phyloP scores from a whole-genome alignment of 2,113 vertebrate genomes.

The Chaetura pelagica region DNA sequence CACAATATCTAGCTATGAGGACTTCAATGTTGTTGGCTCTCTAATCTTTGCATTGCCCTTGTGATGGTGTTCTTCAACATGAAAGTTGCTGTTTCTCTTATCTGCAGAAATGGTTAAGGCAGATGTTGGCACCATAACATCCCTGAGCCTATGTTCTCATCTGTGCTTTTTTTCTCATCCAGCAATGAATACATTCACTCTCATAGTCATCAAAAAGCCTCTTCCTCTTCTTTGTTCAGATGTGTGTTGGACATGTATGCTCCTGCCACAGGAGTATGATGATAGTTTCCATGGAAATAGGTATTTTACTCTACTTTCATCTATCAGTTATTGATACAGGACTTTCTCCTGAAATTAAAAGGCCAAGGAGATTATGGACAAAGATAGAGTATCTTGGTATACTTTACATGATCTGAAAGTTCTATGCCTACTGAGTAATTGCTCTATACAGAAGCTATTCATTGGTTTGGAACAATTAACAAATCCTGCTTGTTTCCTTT shows the following conservation, averaged over 20 bases:
- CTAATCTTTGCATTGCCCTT: not conserved
- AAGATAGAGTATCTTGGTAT: not conserved
- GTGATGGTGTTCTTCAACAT: not conserved
- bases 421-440: not conserved
- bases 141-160: not conserved
- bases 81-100: not conserved
- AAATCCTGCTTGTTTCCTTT: not conserved
- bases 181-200: not conserved
- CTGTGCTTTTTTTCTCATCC: not conserved
- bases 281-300: not conserved
- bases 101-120: not conserved
- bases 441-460: not conserved
- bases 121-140: not conserved
- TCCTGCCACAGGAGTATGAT: not conserved
- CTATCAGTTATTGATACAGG: not conserved
- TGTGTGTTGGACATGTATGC: too few relatives aligned
- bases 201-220: not conserved
- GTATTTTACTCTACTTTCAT: not conserved
- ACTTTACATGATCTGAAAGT: not conserved
- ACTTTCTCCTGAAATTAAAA: not conserved
- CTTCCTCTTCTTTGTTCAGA: not conserved
- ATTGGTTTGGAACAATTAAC: not conserved
- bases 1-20: not conserved
- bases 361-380: not conserved
- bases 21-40: not conserved